phyloP scores from a whole-genome alignment of 92 coral and sea anemone genomes.

The Parazoanthus darwini region DNA sequence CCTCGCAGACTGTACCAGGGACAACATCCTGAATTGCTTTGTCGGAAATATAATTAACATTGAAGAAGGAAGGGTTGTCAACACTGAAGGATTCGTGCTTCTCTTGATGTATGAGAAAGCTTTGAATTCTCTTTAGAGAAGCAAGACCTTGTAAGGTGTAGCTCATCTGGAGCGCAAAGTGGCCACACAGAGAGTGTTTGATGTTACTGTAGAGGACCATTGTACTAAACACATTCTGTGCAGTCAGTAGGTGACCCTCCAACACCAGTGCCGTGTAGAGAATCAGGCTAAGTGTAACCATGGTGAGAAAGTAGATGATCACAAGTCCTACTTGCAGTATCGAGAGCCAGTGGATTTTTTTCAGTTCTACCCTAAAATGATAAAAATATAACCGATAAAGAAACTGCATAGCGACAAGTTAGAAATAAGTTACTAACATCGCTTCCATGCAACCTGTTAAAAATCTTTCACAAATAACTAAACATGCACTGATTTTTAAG shows the following conservation, averaged over 20 bases:
- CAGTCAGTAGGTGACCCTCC: slow-evolving; percentile 32
- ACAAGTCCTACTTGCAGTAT: slow-evolving; percentile 33
- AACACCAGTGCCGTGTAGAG: slow-evolving; percentile 25
- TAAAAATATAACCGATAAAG: background rate
- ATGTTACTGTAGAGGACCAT: slow-evolving; percentile 39
- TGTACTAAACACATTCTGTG: slow-evolving; percentile 37
- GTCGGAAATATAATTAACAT: background rate
- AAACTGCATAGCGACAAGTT: background rate
- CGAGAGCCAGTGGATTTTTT: slow-evolving; percentile 33
- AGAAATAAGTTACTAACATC: too few relatives aligned
- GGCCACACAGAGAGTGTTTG: slow-evolving; percentile 36
- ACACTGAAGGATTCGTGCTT: background rate
- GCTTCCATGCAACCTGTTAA: background rate
- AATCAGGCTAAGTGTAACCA: slow-evolving; percentile 32
- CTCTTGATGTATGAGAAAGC: slow-evolving; percentile 21
- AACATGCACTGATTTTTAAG: background rate
- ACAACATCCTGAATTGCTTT: slow-evolving; percentile 1
- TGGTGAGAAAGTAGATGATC: slow-evolving; percentile 29
- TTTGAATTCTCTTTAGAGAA: slow-evolving; percentile 27
- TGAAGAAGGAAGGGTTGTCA: slow-evolving; percentile 12
- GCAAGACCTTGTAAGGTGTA: slow-evolving; percentile 36
- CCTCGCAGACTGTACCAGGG: background rate
- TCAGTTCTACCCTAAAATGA: slow-evolving; percentile 31
- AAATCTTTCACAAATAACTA: background rate
- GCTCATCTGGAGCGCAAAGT: slow-evolving; percentile 37